Evolutionary conservation across 2,113 vertebrate species (phyloP), one percentile per base, ranked within the genome.

Genomic region (Hydropotes inermis): DNA sequence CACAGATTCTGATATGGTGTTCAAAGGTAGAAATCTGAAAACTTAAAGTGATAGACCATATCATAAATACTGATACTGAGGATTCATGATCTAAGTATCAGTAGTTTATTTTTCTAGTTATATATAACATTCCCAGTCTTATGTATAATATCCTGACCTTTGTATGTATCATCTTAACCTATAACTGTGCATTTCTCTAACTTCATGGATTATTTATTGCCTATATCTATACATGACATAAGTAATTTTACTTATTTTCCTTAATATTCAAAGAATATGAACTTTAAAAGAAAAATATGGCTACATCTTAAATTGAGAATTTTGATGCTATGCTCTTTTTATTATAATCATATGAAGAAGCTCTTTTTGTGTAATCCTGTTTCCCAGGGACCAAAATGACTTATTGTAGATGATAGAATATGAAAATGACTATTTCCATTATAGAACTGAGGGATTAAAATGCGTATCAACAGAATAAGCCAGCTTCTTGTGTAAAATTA

Each of bases 391-490:
- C 64, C 74, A 97, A 89, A 95, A 67, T 94, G 61, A 64, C 76
- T 91, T 95, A 95, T 92, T 97, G 83, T 47, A 93, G 57, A 90
- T 21, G 76, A 61, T 78, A 92, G 74, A 85, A 57, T 95, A 58
- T 89, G 85, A 95, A 93, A 82, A 47, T 55, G 93, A 95, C 28
- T 23, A 82, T 97, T 96, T 95, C 47, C 1, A 87, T 96, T 54
- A 17, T 55, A 92, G 27, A 93, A 60, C 25, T 84, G 78, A 92
- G 52, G 76, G 79, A 97, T 78, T 93, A 89, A 93, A 92, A 64
- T 58, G 23, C 14, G 23, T 95, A 58, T 90, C 39, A 96, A 81
- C 54, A 96, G 67, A 97, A 87, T 91, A 95, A 97, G 87, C 79
- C 54, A 94, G 16, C n/a, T 88, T 78, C 28, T 93, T 85, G 1